Evolutionary conservation across 2,888 invertebrate species (phyloP).

Genomic region (Drosophila nigritarsus): DNA sequence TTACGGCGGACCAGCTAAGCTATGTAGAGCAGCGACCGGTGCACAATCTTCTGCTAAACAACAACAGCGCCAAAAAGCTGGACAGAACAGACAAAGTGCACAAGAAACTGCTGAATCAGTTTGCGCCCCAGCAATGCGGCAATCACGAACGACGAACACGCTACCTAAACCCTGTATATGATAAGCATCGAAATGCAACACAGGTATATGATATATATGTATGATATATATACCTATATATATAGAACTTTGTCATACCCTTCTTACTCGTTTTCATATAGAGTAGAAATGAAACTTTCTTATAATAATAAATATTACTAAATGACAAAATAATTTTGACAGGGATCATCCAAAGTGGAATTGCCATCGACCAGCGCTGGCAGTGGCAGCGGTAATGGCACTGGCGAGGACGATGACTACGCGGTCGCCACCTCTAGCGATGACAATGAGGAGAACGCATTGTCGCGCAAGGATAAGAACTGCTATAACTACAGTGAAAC

Average conservation of each 20-base stretch:
- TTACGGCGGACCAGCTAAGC: slow-evolving; percentile 76
- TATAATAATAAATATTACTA: not conserved
- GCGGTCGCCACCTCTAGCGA: slow-evolving; percentile 79
- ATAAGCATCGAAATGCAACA: slow-evolving; percentile 65
- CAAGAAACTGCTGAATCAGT: slow-evolving; percentile 70
- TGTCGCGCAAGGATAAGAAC: slow-evolving; percentile 72
- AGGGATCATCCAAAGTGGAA: slow-evolving; percentile 29
- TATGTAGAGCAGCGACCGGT: slow-evolving; percentile 79
- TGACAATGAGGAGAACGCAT: slow-evolving; percentile 75
- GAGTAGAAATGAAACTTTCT: not conserved
- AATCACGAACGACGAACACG: slow-evolving; percentile 61
- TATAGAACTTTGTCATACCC: not conserved
- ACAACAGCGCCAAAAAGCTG: slow-evolving; percentile 49
- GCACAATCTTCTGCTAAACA: slow-evolving; percentile 75
- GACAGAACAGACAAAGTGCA: slow-evolving; percentile 73
- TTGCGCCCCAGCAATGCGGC: slow-evolving; percentile 24
- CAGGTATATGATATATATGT: slow-evolving; percentile 15
- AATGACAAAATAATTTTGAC: not conserved
- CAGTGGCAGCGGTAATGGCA: slow-evolving; percentile 49
- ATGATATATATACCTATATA: not conserved
- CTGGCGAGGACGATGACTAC: slow-evolving; percentile 76
- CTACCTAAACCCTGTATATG: slow-evolving; percentile 78
- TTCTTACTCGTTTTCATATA: not conserved
- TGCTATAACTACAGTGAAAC: slow-evolving; percentile 84
- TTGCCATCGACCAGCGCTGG: slow-evolving; percentile 52